Evolutionary conservation across 1,140 invertebrate species (phyloP).

Genomic region (Drosophila quadrilineata): DNA sequence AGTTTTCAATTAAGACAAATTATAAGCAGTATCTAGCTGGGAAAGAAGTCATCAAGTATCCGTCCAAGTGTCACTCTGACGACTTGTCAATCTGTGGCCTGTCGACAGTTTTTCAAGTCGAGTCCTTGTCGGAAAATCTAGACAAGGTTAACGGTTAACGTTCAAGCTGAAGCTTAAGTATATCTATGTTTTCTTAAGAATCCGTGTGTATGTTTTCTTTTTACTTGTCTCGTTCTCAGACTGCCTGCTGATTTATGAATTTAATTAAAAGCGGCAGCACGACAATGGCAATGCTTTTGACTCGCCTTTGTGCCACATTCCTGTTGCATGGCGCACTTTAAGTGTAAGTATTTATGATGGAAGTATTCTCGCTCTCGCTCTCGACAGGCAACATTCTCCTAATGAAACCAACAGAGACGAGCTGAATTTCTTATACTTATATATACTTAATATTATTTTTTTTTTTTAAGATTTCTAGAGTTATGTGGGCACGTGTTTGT

Average conservation of each 20-base stretch:
- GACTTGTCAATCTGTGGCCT: neutral
- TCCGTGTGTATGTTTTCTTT: slow-evolving; percentile 6
- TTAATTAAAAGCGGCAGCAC: slow-evolving; percentile 69
- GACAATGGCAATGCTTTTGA: slow-evolving; percentile 43
- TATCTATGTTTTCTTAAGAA: slow-evolving; percentile 33
- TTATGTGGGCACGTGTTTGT: slow-evolving; percentile 72
- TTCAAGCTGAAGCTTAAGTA: slow-evolving; percentile 31
- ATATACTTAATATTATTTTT: too few species aligned
- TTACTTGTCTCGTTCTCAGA: neutral
- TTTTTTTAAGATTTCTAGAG: slow-evolving; percentile 57
- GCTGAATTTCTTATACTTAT: too few species aligned
- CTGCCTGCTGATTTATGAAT: slow-evolving; percentile 67
- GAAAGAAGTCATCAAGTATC: too few species aligned
- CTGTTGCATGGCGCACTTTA: slow-evolving; percentile 29
- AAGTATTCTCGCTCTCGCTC: slow-evolving; percentile 4
- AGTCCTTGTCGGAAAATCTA: slow-evolving; percentile 31
- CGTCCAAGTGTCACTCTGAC: slow-evolving; percentile 8
- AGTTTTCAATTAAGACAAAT: slow-evolving; percentile 76
- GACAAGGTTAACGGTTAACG: slow-evolving; percentile 52
- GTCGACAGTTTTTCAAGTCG: slow-evolving; percentile 11
- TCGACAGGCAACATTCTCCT: neutral
- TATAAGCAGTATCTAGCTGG: slow-evolving; percentile 66
- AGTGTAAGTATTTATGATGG: slow-evolving; percentile 64
- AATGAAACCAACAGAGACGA: neutral
- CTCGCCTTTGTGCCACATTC: slow-evolving; percentile 29